Evolutionary conservation across 1,140 invertebrate species (phyloP), one percentile per base, ranked within the genome.

Genomic region (Scaptodrosophila lebanonensis): DNA sequence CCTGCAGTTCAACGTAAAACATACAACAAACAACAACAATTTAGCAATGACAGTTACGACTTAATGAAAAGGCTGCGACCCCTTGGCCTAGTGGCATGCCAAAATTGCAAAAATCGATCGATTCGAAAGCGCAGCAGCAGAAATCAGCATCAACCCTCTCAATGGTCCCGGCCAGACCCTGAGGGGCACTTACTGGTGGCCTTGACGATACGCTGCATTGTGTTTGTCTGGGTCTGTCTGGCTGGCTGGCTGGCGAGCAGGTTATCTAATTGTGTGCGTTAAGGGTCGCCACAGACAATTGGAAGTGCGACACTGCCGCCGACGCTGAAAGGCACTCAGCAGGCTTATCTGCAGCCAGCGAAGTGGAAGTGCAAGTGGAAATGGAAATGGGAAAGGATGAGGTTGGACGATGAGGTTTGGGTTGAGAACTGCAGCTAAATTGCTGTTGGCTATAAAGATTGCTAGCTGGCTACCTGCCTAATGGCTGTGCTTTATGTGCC

Each of bases 251-350:
- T 22, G 8, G 2, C 0, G 12, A 13, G 12, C 8, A 1, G 9
- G 13, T 56, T 56, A 56, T 56, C 64, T 52, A 63, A 58, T 58
- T 66, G 64, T 63, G 47, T 54, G 44, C 40, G 43, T 40, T 29
- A 45, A 47, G 48, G 32, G 27, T 47, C 39, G 22, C 22, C 22
- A 25, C 3, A 48, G 63, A 62, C 51, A 63, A 62, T 66, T 66
- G 63, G 63, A 62, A 66, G 59, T 66, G 63, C 49, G 8, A 25
- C 48, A 36, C 45, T 43, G 64, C 29, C 64, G 59, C 64, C 64
- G 49, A n/a, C n/a, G 48, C 15, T 17, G 35, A 50, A 20, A 57
- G 43, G 60, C 59, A 64, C 64, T 53, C 64, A 67, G 60, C 49
- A 15, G 48, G 35, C 53, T 64, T 67, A 66, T 66, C 59, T 32